Evolutionary conservation across 1,140 invertebrate species (phyloP), one percentile per base, ranked within the genome.

Genomic region (Neuroterus valhalla): DNA sequence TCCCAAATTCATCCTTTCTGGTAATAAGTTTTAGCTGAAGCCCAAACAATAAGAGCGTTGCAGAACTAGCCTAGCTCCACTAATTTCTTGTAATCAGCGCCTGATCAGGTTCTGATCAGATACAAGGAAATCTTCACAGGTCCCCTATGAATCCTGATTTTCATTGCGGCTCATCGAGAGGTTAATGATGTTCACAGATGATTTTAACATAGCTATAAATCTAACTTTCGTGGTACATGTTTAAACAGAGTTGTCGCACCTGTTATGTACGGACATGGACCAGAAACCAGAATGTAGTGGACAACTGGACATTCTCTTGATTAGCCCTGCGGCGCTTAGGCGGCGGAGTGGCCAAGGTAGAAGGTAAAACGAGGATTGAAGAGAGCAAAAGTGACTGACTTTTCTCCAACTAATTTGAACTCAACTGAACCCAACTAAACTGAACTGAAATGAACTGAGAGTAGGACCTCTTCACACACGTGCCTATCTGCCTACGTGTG

Each of bases 361-460:
- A 19, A 17, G n/a, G 17, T 19, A 50, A 8, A 19, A n/a, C n/a
- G 48, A 50, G n/a, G 48, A 50, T 19, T 19, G 19, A 50, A 19
- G 48, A 50, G 19, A 50, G 15, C 17, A 50, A 50, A 50, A 50
- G 48, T 50, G 48, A 50, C 48, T 50, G 48, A 50, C 48, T 17
- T 50, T 3, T 50, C 4, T 50, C 17, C 8, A 19, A 50, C 8
- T 10, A 6, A 17, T 8, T 46, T 46, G 45, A 46, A n/a, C n/a
- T n/a, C n/a, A n/a, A n/a, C n/a, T n/a, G n/a, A n/a, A n/a, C n/a
- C 17, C 8, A 19, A 50, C 8, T 10, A 6, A 17, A 38, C 6
- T 38, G 31, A 5, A 38, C 31, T 38, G 31, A 38, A 38, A 5
- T 38, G 4, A 38, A 38, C 31, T 38, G 31, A 8, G 31, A 38